These are phyloP conservation scores for Stegastes partitus DNA, from an alignment of 2,113 vertebrate genomes.

Conservation along the genomic window DNA sequence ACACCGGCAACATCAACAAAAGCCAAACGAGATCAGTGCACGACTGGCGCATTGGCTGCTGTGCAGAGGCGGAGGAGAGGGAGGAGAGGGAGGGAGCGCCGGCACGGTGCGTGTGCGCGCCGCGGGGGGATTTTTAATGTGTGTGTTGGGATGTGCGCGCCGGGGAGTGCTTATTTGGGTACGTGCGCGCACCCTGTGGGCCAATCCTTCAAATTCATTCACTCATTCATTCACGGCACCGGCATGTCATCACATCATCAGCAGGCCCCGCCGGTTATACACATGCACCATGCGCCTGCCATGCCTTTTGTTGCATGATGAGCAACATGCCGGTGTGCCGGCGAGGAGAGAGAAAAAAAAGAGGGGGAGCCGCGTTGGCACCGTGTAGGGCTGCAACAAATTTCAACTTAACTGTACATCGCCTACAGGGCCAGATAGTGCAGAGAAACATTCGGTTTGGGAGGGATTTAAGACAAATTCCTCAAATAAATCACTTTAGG, in stretches of 20 bases:
- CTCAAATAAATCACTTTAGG: conserved; percentile 23
- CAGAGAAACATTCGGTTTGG: conserved; percentile 13
- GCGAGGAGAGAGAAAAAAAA: not conserved
- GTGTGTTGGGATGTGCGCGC: conserved; percentile 2
- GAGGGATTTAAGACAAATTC: conserved; percentile 10
- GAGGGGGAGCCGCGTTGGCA: conserved; percentile 1
- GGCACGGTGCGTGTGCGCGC: conserved; percentile 5
- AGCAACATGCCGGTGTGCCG: conserved; percentile 62
- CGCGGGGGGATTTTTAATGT: not conserved
- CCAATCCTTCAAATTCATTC: conserved; percentile 72
- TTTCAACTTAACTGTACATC: conserved; percentile 16
- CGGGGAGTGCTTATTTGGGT: conserved; percentile 27
- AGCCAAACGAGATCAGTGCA: conserved; percentile 37
- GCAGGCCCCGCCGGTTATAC: conserved; percentile 46
- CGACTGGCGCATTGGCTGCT: conserved; percentile 42
- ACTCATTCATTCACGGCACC: conserved; percentile 73
- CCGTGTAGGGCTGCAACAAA: conserved; percentile 38
- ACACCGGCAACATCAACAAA: conserved; percentile 49
- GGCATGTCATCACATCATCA: conserved; percentile 66
- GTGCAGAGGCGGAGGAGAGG: conserved; percentile 32
- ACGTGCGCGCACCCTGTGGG: conserved; percentile 69
- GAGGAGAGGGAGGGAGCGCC: not conserved
- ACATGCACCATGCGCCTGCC: conserved; percentile 76
- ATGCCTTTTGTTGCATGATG: conserved; percentile 80
- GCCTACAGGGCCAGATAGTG: conserved; percentile 1